Percentiles rank a stretch among this genome's conserved stretches.
phyloP scores from a whole-genome alignment of 2,888 invertebrate species.

The Tenodera sinensis region DNA sequence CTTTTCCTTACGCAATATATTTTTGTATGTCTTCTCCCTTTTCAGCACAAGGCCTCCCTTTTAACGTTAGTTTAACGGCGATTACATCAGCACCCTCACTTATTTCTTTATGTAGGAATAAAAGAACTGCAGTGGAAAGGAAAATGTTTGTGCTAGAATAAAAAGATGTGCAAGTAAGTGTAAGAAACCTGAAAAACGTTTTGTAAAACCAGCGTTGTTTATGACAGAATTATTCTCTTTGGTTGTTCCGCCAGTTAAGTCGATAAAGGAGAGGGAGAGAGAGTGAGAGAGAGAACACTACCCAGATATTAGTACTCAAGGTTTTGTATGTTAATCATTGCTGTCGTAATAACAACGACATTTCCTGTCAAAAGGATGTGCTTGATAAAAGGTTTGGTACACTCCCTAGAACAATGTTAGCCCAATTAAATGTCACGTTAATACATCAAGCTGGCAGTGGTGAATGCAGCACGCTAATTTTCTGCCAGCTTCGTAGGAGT shows the following conservation, averaged over 20 bases:
- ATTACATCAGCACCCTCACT: not conserved
- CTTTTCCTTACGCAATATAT: not conserved
- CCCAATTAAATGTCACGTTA: too few species aligned
- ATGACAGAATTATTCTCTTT: not conserved
- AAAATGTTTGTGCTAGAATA: not conserved
- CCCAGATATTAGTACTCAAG: too few species aligned
- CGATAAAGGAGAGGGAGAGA: too few species aligned
- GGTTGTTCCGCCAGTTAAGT: not conserved
- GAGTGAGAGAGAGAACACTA: too few species aligned
- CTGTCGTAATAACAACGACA: too few species aligned
- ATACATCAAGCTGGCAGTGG: too few species aligned
- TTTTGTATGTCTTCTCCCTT: not conserved
- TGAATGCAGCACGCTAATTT: too few species aligned
- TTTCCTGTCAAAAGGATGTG: too few species aligned
- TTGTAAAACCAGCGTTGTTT: not conserved
- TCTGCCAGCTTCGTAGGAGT: too few species aligned
- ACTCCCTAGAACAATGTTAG: too few species aligned
- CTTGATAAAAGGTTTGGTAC: too few species aligned
- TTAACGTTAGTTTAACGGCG: not conserved
- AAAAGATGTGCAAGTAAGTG: not conserved
- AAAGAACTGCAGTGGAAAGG: not conserved
- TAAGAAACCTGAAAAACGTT: not conserved
- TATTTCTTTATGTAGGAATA: not conserved
- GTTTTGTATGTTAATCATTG: too few species aligned
- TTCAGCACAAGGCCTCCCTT: not conserved